Base-by-base conservation (phyloP, 1,140 invertebrate species). In the Drosophila kurseongensis region DNA sequence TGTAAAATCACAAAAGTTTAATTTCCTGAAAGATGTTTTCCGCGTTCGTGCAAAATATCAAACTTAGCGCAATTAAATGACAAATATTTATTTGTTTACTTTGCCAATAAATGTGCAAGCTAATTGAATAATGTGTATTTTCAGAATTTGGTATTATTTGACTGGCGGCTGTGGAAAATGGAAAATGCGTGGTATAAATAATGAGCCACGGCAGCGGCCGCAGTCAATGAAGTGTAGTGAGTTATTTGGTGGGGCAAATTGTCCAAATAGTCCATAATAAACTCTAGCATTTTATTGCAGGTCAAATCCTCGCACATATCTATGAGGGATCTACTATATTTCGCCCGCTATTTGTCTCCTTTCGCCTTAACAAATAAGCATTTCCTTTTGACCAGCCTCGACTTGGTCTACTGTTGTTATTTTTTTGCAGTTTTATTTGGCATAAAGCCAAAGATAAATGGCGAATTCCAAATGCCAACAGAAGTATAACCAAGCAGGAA, bases 361-460 rank as follows among this genome's bases (percentile, higher is more conserved):
- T 27, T 45, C 35, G 65, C 42, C 67, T 36, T 57, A 66, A 82
- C 79, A 82, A 88, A 88, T 83, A 88, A 88, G 83, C 75, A 79
- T 86, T 86, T 83, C 41, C 58, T 41, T 51, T 68, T 78, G 45
- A 35, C 65, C 60, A 68, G 65, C 36, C 74, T 52, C 59, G 69
- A 75, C 55, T 47, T 32, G 69, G 58, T 35, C 44, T 78, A 10
- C 35, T 65, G 16, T 27, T 61, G 29, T 59, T 68, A n/a, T 52
- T n/a, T 47, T 18, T 38, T 76, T 47, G 55, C 59, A 68, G 62
- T 73, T 76, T 65, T 78, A 55, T 69, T 81, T 88, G 83, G 83
- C 83, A 88, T 83, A 83, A 83, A 83, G 83, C 83, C 84, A 89
- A 77, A 83, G 83, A 88, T 89, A 88, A 88, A 88, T 88, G 83